Conservation (phyloP, 2,797 vertebrate genomes). For the Diplodus puntazzo region DNA sequence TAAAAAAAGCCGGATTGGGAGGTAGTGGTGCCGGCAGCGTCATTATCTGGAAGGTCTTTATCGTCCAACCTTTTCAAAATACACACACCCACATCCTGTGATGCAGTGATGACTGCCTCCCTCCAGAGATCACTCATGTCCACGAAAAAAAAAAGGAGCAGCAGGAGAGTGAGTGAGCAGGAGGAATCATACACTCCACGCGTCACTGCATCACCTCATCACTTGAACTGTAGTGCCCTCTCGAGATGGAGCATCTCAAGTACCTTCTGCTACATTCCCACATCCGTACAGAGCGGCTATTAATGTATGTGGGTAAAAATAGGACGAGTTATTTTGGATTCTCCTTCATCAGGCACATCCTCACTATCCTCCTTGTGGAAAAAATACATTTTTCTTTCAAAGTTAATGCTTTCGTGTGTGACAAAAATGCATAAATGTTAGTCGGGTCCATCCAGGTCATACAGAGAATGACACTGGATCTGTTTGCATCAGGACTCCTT, state of each 20-base stretch:
- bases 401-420: not conserved
- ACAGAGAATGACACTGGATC: not conserved
- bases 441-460: not conserved
- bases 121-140: not conserved
- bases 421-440: not conserved
- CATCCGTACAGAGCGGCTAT: slow-evolving; percentile 18
- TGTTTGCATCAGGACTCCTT: not conserved
- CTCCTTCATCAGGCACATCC: not conserved
- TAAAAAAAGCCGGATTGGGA: not conserved
- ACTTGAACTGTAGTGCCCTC: slow-evolving; percentile 50
- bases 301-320: slow-evolving; percentile 53
- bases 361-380: not conserved
- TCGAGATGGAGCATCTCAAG: not conserved
- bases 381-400: not conserved
- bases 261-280: slow-evolving; percentile 37
- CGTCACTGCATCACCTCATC: slow-evolving; percentile 30
- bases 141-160: not conserved
- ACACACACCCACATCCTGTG: not conserved
- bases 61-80: slow-evolving; percentile 1
- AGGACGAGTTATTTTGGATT: slow-evolving; percentile 38
- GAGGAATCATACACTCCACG: not conserved
- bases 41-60: not conserved
- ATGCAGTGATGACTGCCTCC: not conserved
- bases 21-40: not conserved
- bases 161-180: not conserved